Evolutionary conservation across 1,140 invertebrate species (phyloP), one percentile per base, ranked within the genome.

Genomic region (Pomacea maculata): DNA sequence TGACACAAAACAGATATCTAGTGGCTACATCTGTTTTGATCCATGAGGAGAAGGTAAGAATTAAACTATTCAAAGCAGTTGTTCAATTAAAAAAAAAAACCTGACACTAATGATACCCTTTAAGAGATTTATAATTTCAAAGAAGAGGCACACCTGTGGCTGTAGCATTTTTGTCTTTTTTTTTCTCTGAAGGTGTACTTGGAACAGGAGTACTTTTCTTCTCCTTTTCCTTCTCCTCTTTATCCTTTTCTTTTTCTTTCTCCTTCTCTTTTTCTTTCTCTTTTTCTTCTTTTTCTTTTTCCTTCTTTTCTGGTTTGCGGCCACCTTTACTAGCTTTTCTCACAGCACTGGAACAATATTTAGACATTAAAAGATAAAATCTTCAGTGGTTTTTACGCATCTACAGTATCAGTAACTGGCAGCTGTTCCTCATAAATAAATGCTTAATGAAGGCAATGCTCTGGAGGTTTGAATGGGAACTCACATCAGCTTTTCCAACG

Each of bases 181-280:
- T 34, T 75, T 80, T 81, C 55, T 79, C 76, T 34, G 64, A 54
- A 61, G 68, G 54, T 12, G 72, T 73, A 45, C 78, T 63, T 55
- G 70, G 9, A 61, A 7, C 52, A 64, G 61, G n/a, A 34, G 74
- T 74, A 67, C 77, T 73, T 54, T 83, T 80, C 19, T 80, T 75
- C 29, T 83, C 79, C 45, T 80, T 83, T 19, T 80, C 77, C 34
- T 70, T 70, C 19, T 68, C 65, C 57, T 81, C 71, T 15, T 77
- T 67, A 21, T 81, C 80, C n/a, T 81, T 81, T 29, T 78, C 68
- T 12, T 70, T 29, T 21, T 25, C 68, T 70, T 70, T 70, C n/a
- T 70, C 68, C 52, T 80, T 61, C 61, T 77, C 72, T 29, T 82
- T 73, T 19, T 80, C 68, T 61, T 75, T 25, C n/a, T 82, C 14